These are phyloP conservation scores for Leptobrachium leishanense DNA, from an alignment of 2,113 vertebrate species.

Conservation along the genomic window DNA sequence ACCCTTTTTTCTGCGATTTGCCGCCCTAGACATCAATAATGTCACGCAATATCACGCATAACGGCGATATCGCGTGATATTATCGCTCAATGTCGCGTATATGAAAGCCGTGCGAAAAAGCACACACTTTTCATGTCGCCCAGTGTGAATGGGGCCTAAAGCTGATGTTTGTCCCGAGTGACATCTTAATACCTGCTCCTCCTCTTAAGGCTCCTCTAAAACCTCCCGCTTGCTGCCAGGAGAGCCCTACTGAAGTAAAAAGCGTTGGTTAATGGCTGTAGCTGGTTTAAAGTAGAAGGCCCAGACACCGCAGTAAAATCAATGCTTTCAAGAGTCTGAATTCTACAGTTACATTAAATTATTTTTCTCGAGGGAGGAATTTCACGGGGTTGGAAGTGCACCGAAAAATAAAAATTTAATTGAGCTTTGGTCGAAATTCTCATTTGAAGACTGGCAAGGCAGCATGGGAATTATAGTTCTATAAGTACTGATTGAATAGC, in stretches of 20 bases:
- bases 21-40: no score
- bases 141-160: no score
- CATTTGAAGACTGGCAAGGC: no score
- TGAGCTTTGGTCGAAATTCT: no score
- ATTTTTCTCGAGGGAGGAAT: slow-evolving; percentile 24
- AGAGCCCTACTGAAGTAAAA: background rate
- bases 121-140: no score
- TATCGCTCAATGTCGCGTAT: no score
- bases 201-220: background rate
- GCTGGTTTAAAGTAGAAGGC: slow-evolving; percentile 8
- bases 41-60: no score
- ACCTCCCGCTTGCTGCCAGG: background rate
- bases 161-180: background rate
- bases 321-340: slow-evolving; percentile 11
- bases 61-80: no score
- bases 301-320: slow-evolving; percentile 25
- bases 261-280: slow-evolving; percentile 2
- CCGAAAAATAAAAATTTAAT: slow-evolving; percentile 6
- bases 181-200: background rate
- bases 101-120: no score
- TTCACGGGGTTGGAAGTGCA: slow-evolving; percentile 15
- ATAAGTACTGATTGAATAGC: no score
- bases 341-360: slow-evolving; percentile 5
- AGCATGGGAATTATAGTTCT: no score
- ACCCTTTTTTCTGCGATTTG: no score